phyloP scores from a whole-genome alignment of 2,113 vertebrate genomes.

The Daphoenositta chrysoptera region DNA sequence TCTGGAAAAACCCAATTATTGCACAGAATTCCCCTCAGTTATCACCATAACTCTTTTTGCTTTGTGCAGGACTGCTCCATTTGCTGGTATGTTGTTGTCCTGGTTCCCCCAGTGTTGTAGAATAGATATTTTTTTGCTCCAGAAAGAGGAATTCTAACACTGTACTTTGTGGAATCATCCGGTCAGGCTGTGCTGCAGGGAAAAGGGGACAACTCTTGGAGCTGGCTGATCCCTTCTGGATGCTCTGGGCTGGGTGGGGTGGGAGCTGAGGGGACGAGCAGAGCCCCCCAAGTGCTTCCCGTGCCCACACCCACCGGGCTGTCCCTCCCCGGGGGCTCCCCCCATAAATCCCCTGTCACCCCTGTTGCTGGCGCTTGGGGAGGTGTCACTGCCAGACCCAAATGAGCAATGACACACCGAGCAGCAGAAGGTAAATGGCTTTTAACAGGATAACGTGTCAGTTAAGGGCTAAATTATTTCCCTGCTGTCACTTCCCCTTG shows the following conservation, averaged over 20 bases:
- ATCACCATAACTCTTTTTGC: no score
- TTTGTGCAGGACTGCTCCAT: neutral
- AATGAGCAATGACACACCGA: slow-evolving; percentile 56
- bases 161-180: neutral
- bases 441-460: slow-evolving; percentile 69
- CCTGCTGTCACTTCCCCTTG: slow-evolving; percentile 63
- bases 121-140: neutral
- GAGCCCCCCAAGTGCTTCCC: neutral
- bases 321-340: neutral
- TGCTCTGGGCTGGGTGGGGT: neutral
- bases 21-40: neutral
- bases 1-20: neutral
- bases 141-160: neutral
- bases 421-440: slow-evolving; percentile 70
- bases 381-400: slow-evolving; percentile 51
- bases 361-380: slow-evolving; percentile 10
- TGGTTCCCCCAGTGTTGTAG: neutral
- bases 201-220: neutral
- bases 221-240: neutral
- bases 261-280: neutral
- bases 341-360: neutral
- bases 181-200: neutral
- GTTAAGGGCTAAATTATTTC: slow-evolving; percentile 67
- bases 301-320: neutral
- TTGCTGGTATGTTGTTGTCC: neutral